phyloP scores from a whole-genome alignment of 2,797 vertebrate species.

The Odontamblyopus rebecca region DNA sequence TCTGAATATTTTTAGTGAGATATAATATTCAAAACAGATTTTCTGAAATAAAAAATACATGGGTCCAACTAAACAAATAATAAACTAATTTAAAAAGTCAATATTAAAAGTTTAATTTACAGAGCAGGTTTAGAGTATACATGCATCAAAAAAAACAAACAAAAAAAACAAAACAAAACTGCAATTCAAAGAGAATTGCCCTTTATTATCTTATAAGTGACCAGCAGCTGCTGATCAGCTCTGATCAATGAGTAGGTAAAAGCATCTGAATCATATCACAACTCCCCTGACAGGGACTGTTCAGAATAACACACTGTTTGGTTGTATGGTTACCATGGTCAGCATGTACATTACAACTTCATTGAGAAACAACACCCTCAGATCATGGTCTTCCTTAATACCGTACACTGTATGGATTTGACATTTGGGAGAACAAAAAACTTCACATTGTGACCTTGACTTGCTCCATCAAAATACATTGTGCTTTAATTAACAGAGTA shows the following conservation, averaged over 20 bases:
- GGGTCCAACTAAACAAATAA: not conserved
- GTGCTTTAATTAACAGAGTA: constrained; percentile 76
- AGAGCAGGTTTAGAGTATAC: not conserved
- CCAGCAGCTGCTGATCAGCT: not conserved
- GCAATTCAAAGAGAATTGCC: not conserved
- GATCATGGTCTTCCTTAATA: not conserved
- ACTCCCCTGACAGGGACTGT: not conserved
- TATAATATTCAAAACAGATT: not conserved
- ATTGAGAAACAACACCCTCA: not conserved
- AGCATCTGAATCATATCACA: constrained; percentile 4
- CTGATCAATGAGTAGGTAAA: constrained; percentile 9
- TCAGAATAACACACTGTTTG: constrained; percentile 7
- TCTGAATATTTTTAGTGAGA: not conserved
- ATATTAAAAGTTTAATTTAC: not conserved
- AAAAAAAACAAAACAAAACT: not conserved
- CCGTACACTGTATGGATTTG: not conserved
- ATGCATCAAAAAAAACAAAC: not conserved
- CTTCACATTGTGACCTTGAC: constrained; percentile 44
- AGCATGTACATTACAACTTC: not conserved
- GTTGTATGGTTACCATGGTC: no score
- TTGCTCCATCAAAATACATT: constrained; percentile 66
- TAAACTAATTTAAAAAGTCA: not conserved
- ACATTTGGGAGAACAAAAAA: constrained; percentile 11
- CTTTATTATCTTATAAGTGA: not conserved
- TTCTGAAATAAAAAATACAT: not conserved